Percentiles rank a stretch among this genome's conserved stretches.
These are phyloP conservation scores for Danionella cerebrum DNA, from an alignment of 2,113 vertebrate genomes.

Conservation along the genomic window DNA sequence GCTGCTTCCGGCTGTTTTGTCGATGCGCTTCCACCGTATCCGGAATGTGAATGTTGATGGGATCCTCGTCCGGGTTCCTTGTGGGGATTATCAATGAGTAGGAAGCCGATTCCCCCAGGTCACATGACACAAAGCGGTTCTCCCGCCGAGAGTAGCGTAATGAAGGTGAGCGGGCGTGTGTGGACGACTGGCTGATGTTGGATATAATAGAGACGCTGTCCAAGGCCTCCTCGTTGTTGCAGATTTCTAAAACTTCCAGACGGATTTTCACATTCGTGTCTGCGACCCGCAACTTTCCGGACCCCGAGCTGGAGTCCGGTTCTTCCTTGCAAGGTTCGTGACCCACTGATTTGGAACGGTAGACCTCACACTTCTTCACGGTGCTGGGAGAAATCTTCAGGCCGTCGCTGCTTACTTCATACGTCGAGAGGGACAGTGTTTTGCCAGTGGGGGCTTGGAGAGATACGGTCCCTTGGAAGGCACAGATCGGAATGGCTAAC, in stretches of 20 bases:
- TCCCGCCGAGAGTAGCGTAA: slow-evolving; percentile 88
- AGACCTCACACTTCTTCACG: slow-evolving; percentile 87
- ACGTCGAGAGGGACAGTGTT: slow-evolving; percentile 91
- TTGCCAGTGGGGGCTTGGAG: slow-evolving; percentile 89
- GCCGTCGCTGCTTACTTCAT: slow-evolving; percentile 91
- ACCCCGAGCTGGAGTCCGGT: slow-evolving; percentile 48
- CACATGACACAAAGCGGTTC: slow-evolving; percentile 93
- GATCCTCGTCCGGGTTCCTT: slow-evolving; percentile 68
- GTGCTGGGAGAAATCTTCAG: slow-evolving; percentile 75
- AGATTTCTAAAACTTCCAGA: slow-evolving; percentile 94
- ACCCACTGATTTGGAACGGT: slow-evolving; percentile 92
- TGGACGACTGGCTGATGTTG: slow-evolving; percentile 94
- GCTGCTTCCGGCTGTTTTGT: slow-evolving; percentile 79
- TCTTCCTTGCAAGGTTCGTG: slow-evolving; percentile 83
- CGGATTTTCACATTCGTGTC: slow-evolving; percentile 96
- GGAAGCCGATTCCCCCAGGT: slow-evolving; percentile 87
- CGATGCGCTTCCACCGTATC: slow-evolving; percentile 95
- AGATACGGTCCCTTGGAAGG: slow-evolving; percentile 92
- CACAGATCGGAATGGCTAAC: slow-evolving; percentile 84
- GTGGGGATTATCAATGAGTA: slow-evolving; percentile 91
- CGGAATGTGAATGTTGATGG: slow-evolving; percentile 92
- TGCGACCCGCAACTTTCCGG: slow-evolving; percentile 59
- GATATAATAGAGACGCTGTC: slow-evolving; percentile 96
- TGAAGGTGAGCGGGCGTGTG: slow-evolving; percentile 85
- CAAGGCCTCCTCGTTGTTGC: slow-evolving; percentile 87